These are phyloP conservation scores for Chondrosia reniformis DNA, from an alignment of 37 sponge, comb jelly and placozoan genomes.

Conservation along the genomic window DNA sequence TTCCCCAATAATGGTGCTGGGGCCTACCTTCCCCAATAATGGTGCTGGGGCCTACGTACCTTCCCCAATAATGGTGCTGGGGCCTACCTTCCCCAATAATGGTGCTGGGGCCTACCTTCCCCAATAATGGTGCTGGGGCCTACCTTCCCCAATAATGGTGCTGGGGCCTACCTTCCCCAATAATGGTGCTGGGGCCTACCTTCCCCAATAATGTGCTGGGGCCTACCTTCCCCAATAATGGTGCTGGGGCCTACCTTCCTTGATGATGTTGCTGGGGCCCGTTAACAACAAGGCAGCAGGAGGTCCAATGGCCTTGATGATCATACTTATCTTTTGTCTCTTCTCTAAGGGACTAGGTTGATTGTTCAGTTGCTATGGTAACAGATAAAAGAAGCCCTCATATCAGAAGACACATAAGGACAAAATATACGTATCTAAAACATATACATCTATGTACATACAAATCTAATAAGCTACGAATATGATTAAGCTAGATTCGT, in stretches of 20 bases:
- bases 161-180: slow-evolving; percentile 3
- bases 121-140: background rate
- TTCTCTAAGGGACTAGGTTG: slow-evolving; percentile 2
- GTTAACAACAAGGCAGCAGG: background rate
- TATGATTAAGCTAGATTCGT: too few species aligned
- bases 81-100: too few species aligned
- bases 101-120: slow-evolving; percentile 5
- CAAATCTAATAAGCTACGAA: too few species aligned
- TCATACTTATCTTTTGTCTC: background rate
- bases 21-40: slow-evolving; percentile 13
- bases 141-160: too few species aligned
- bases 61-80: slow-evolving; percentile 2
- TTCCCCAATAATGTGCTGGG: too few species aligned
- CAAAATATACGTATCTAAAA: too few species aligned
- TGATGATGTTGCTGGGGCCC: background rate
- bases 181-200: background rate
- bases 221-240: slow-evolving; percentile 5
- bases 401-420: too few species aligned
- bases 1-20: slow-evolving; percentile 2
- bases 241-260: slow-evolving; percentile 2
- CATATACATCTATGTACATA: too few species aligned
- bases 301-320: background rate
- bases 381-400: background rate
- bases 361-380: background rate
- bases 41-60: background rate